A percentile compares a stretch with the other conserved stretches of the same genome.
Evolutionary conservation across 23 tunicate genomes (phyloP).

Genomic region (Corella eumyota): DNA sequence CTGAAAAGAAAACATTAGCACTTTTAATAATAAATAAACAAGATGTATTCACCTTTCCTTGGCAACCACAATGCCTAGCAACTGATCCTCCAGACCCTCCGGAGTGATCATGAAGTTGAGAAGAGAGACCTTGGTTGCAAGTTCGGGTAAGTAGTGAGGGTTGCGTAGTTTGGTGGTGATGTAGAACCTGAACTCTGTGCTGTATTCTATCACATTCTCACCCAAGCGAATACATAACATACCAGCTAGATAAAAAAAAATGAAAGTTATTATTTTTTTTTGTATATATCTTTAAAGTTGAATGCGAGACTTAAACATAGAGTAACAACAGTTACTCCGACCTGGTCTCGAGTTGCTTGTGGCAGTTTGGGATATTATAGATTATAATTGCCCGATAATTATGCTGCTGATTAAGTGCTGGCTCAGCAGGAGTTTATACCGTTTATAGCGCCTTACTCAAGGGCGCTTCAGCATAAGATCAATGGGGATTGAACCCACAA

Average conservation of each 20-base stretch:
- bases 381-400: too few relatives aligned
- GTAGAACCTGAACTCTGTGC: slow-evolving; percentile 89
- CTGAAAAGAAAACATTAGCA: neutral
- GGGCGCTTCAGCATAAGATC: too few relatives aligned
- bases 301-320: too few relatives aligned
- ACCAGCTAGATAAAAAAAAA: slow-evolving; percentile 34
- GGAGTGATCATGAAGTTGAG: slow-evolving; percentile 99
- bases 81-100: slow-evolving; percentile 96
- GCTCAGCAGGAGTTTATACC: too few relatives aligned
- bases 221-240: slow-evolving; percentile 88
- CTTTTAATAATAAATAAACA: neutral
- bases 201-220: slow-evolving; percentile 94
- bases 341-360: too few relatives aligned
- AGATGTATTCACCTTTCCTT: slow-evolving; percentile 63
- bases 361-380: too few relatives aligned
- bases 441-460: too few relatives aligned
- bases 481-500: too few relatives aligned
- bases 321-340: too few relatives aligned
- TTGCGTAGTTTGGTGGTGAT: slow-evolving; percentile 98
- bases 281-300: too few relatives aligned
- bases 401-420: too few relatives aligned
- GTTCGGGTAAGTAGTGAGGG: slow-evolving; percentile 96
- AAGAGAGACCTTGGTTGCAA: slow-evolving; percentile 97
- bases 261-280: too few relatives aligned
- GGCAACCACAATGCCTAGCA: slow-evolving; percentile 96